Percentiles rank a stretch among this genome's conserved stretches.
Evolutionary conservation across 2,888 invertebrate species (phyloP).

Genomic region (Luperina testacea): DNA sequence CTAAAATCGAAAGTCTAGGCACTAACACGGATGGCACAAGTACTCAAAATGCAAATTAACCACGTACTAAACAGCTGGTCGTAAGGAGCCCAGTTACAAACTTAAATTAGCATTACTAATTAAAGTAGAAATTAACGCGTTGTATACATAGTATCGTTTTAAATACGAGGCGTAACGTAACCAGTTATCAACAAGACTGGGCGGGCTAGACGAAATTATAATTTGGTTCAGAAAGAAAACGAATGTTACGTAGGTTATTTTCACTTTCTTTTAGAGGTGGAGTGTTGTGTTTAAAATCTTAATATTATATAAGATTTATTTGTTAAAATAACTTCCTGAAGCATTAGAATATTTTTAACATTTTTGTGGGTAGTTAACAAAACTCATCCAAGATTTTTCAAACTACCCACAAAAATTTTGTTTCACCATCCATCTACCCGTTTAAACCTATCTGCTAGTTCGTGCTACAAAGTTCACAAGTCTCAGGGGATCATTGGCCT

Average conservation of each 20-base stretch:
- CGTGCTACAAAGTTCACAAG: not conserved
- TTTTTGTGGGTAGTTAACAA: too few species aligned
- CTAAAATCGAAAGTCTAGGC: not conserved
- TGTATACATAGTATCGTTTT: slow-evolving; percentile 10
- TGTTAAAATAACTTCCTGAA: not conserved
- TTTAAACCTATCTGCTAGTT: not conserved
- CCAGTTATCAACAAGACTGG: not conserved
- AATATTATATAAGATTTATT: not conserved
- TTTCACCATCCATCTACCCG: not conserved
- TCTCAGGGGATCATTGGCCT: not conserved
- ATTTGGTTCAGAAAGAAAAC: slow-evolving; percentile 5
- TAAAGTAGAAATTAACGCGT: slow-evolving; percentile 39
- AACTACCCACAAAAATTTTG: not conserved
- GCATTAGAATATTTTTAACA: not conserved
- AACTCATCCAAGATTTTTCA: not conserved
- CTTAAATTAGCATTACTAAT: slow-evolving; percentile 51
- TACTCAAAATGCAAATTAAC: slow-evolving; percentile 18
- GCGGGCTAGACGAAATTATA: not conserved
- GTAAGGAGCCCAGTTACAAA: slow-evolving; percentile 17
- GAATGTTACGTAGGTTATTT: not conserved
- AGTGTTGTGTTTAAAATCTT: not conserved
- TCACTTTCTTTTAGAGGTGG: slow-evolving; percentile 31
- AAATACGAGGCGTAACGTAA: slow-evolving; percentile 11
- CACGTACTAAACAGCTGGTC: slow-evolving; percentile 19
- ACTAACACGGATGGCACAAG: not conserved